Conservation (phyloP, 2,888 invertebrate species). For the Ormyrus labotus region DNA sequence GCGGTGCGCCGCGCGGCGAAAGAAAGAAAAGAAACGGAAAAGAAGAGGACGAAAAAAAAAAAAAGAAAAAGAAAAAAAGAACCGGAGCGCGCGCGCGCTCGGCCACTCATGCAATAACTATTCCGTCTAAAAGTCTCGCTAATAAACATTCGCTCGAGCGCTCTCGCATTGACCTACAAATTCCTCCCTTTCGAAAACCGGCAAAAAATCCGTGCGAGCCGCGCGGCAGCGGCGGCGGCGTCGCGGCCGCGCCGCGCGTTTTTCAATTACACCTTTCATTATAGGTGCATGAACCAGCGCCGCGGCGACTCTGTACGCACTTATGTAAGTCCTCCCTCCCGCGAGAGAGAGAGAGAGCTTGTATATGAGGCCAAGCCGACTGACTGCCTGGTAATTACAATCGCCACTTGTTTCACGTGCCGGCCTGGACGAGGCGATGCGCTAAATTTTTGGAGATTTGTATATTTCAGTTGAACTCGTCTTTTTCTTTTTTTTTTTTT, state of each 20-base stretch:
- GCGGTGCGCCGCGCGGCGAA: background rate
- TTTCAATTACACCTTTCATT: constrained; percentile 55
- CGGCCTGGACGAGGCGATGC: background rate
- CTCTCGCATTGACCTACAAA: constrained; percentile 57
- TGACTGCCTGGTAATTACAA: constrained; percentile 27
- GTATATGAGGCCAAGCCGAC: background rate
- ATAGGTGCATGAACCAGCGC: constrained; percentile 49
- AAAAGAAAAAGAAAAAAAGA: constrained; percentile 5
- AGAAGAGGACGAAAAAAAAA: constrained; percentile 6
- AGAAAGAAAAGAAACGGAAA: constrained; percentile 10
- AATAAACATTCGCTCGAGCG: constrained; percentile 40
- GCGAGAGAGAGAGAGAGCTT: background rate
- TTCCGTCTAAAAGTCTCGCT: constrained; percentile 44
- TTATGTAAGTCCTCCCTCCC: constrained; percentile 24
- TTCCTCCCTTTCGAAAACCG: constrained; percentile 54
- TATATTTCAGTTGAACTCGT: background rate
- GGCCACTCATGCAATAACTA: constrained; percentile 28
- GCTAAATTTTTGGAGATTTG: background rate
- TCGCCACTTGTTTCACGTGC: constrained; percentile 47
- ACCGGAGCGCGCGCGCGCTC: background rate
- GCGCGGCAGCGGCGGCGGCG: background rate
- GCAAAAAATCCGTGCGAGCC: background rate
- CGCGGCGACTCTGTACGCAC: background rate
- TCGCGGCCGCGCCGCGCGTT: constrained; percentile 16
- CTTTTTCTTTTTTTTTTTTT: constrained; percentile 8